Base-by-base conservation (phyloP, 1,140 invertebrate species). In the Batillaria attramentaria region DNA sequence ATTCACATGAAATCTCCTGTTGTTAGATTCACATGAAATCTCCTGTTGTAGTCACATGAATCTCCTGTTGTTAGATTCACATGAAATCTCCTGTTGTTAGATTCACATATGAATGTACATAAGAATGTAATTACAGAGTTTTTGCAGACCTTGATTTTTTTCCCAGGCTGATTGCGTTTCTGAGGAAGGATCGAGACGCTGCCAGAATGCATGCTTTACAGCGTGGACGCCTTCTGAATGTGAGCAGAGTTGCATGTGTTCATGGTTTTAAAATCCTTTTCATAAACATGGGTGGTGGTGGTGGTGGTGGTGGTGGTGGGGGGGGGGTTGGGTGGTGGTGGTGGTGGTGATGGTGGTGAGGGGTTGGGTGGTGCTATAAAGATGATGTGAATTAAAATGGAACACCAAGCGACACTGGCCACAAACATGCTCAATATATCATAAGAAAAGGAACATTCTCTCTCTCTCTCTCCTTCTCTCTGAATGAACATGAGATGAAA, bases 161-260 rank as follows among this genome's bases (percentile, higher is more conserved):
- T 28, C 60, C 8, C 57, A 80, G 72, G 54, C 37, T 76, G 50
- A 66, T 62, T 8, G 41, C 70, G 10, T 80, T 76, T 75, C 37
- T 77, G 24, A 57, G 46, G n/a, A 69, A 5, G 20, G 70, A 77
- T 39, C 43, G 54, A 37, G 65, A 80, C 43, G 65, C 72, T n/a
- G 57, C 54, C 18, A 28, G 31, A 50, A 77, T 76, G 4, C 68
- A 62, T 57, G 73, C 65, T 42, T 76, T 77, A 57, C 46, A 60
- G 33, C n/a, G 74, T 13, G 77, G 79, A 60, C 42, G 54, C 37
- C 54, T 54, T 50, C 68, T 76, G 28, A 74, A 69, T 41, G 73
- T 80, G 43, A 42, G 54, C 31, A 6, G 8, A 5, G n/a, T 62
- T 66, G 33, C 8, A 6, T 66, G 18, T 6, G 4, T n/a, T 18